phyloP scores from a whole-genome alignment of 2,888 invertebrate genomes.

The Craniophora ligustri region DNA sequence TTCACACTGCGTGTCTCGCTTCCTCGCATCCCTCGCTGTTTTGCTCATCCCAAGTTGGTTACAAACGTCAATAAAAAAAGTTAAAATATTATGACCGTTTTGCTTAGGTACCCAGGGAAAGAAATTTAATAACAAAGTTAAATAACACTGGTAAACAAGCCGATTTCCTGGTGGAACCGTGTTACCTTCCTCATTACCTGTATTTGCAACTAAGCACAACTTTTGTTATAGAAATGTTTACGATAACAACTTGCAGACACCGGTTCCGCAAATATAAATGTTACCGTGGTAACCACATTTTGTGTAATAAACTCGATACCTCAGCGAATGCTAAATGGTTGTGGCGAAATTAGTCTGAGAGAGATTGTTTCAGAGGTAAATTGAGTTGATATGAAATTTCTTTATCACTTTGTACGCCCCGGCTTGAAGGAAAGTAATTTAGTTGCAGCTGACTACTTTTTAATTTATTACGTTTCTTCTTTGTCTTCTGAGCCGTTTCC shows the following conservation, averaged over 20 bases:
- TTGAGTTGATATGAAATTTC: too few relatives aligned
- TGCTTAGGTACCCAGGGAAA: neutral
- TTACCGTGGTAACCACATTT: slow-evolving; percentile 6
- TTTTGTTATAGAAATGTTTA: slow-evolving; percentile 50
- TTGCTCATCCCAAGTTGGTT: too few relatives aligned
- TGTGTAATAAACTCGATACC: slow-evolving; percentile 9
- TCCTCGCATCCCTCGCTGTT: too few relatives aligned
- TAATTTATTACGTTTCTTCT: too few relatives aligned
- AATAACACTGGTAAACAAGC: slow-evolving; percentile 22
- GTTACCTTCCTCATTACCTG: slow-evolving; percentile 43
- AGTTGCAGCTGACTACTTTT: too few relatives aligned
- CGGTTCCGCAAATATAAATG: slow-evolving; percentile 24
- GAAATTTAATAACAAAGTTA: slow-evolving; percentile 29
- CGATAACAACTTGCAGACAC: slow-evolving; percentile 35
- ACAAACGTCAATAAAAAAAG: too few relatives aligned
- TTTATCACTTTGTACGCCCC: too few relatives aligned
- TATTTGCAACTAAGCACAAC: slow-evolving; percentile 46
- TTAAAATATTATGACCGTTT: too few relatives aligned
- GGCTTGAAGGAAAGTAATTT: too few relatives aligned
- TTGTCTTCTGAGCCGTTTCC: too few relatives aligned
- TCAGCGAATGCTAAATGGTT: slow-evolving; percentile 9
- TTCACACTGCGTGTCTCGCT: too few relatives aligned
- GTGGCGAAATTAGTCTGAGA: neutral
- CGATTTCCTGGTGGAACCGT: slow-evolving; percentile 14
- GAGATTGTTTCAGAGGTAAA: neutral